Conservation (phyloP, 2,888 invertebrate genomes). For the Drosophila nr. fundita region DNA sequence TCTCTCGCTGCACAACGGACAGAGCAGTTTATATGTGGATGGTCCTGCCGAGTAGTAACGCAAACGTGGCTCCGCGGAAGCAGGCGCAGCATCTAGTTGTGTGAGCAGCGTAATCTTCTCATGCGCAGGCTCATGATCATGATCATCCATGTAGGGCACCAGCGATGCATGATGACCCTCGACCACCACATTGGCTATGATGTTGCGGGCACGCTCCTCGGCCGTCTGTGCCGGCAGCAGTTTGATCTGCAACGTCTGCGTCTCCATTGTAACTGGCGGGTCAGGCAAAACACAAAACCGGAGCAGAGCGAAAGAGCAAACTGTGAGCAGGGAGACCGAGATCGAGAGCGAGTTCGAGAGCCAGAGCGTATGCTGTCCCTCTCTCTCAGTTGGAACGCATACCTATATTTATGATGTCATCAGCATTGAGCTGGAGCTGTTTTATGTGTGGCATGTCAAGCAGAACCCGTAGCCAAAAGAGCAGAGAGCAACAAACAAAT, state of each 20-base stretch:
- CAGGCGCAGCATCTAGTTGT: slow-evolving; percentile 37
- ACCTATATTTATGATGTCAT: slow-evolving; percentile 61
- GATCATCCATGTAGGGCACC: slow-evolving; percentile 80
- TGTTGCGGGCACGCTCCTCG: slow-evolving; percentile 78
- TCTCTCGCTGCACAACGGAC: slow-evolving; percentile 81
- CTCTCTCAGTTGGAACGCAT: background rate
- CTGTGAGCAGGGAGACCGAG: slow-evolving; percentile 2
- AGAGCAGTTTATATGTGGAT: slow-evolving; percentile 79
- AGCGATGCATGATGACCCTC: slow-evolving; percentile 58
- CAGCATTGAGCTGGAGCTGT: slow-evolving; percentile 40
- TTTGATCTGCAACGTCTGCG: slow-evolving; percentile 72
- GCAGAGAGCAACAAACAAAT: slow-evolving; percentile 46
- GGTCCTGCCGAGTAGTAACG: slow-evolving; percentile 82
- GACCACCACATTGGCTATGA: slow-evolving; percentile 78
- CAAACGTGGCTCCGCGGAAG: slow-evolving; percentile 46
- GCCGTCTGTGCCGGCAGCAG: slow-evolving; percentile 74
- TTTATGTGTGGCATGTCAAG: slow-evolving; percentile 35
- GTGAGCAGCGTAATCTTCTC: slow-evolving; percentile 49
- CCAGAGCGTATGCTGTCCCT: slow-evolving; percentile 17
- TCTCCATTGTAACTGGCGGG: slow-evolving; percentile 64
- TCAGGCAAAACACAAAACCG: slow-evolving; percentile 6
- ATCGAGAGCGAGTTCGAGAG: slow-evolving; percentile 1
- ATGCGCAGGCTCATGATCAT: slow-evolving; percentile 38
- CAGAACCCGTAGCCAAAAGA: slow-evolving; percentile 45
- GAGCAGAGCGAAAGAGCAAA: slow-evolving; percentile 9